phyloP scores from a whole-genome alignment of 2,888 invertebrate species.

The Tenthredo distinguenda region DNA sequence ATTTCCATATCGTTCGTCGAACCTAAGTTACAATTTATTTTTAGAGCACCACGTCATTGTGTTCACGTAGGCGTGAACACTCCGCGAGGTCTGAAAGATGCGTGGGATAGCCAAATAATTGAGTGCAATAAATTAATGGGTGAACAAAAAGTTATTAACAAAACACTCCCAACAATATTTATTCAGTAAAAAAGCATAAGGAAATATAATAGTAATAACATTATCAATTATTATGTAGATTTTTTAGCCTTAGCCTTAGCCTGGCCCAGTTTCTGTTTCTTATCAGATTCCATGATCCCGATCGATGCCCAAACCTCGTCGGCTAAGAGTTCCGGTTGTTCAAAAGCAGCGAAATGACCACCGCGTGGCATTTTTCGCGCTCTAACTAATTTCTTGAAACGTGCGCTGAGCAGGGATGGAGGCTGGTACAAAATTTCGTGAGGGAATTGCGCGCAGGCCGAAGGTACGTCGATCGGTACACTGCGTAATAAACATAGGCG shows the following conservation, averaged over 20 bases:
- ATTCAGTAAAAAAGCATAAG: conserved; percentile 40
- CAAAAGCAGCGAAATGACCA: conserved; percentile 75
- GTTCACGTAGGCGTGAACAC: not conserved
- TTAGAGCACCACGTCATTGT: not conserved
- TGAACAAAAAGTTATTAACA: conserved; percentile 15
- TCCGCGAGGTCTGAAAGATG: not conserved
- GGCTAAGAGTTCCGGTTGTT: conserved; percentile 71
- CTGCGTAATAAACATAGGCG: conserved; percentile 54
- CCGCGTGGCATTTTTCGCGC: conserved; percentile 69
- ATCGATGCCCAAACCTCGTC: conserved; percentile 70
- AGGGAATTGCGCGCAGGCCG: conserved; percentile 72
- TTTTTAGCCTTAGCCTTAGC: conserved; percentile 19
- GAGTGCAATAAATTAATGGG: not conserved
- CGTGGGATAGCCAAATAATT: not conserved
- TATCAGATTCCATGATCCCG: conserved; percentile 42
- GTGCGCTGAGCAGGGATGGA: conserved; percentile 65
- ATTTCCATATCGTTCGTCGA: conserved; percentile 2
- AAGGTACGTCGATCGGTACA: conserved; percentile 67
- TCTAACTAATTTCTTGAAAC: conserved; percentile 71
- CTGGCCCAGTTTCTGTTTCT: conserved; percentile 4
- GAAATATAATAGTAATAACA: not conserved
- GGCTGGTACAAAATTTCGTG: conserved; percentile 69
- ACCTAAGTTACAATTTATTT: not conserved
- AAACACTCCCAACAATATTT: conserved; percentile 48
- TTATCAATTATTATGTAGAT: conserved; percentile 11